Conservation (phyloP, 2,888 invertebrate species). For the Tetropium fuscum region DNA sequence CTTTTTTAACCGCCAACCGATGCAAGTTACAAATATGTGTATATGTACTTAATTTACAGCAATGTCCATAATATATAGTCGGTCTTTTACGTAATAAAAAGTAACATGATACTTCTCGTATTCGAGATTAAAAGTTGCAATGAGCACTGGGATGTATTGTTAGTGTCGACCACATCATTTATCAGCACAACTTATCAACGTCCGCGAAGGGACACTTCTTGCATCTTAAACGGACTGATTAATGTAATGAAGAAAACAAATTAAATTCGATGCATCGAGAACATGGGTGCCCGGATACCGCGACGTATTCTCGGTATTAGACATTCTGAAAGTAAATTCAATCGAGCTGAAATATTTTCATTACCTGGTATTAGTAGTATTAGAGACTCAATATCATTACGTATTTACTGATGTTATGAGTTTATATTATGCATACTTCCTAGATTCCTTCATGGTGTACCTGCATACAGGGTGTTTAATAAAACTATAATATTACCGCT, state of each 20-base stretch:
- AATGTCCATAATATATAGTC: conserved; percentile 31
- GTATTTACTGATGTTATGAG: no score
- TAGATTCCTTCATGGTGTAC: no score
- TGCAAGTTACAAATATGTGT: conserved; percentile 34
- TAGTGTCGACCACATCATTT: conserved; percentile 41
- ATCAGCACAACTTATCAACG: conserved; percentile 46
- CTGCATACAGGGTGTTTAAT: no score
- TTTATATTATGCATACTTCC: no score
- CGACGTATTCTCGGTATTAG: conserved; percentile 16
- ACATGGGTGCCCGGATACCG: conserved; percentile 36
- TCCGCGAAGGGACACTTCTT: conserved; percentile 40
- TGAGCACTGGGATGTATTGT: conserved; percentile 42
- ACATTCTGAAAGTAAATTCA: no score
- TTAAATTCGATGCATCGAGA: conserved; percentile 35
- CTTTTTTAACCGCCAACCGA: conserved; percentile 36
- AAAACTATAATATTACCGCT: no score
- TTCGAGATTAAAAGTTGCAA: conserved; percentile 38
- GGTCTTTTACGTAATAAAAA: conserved; percentile 38
- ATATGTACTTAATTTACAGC: conserved; percentile 31
- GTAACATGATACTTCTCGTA: conserved; percentile 28
- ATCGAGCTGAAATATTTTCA: no score
- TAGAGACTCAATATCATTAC: no score
- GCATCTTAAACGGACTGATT: conserved; percentile 45
- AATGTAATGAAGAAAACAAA: conserved; percentile 43
- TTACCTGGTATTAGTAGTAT: no score